phyloP scores from a whole-genome alignment of 2,888 invertebrate genomes.

The Parnassius glacialis region DNA sequence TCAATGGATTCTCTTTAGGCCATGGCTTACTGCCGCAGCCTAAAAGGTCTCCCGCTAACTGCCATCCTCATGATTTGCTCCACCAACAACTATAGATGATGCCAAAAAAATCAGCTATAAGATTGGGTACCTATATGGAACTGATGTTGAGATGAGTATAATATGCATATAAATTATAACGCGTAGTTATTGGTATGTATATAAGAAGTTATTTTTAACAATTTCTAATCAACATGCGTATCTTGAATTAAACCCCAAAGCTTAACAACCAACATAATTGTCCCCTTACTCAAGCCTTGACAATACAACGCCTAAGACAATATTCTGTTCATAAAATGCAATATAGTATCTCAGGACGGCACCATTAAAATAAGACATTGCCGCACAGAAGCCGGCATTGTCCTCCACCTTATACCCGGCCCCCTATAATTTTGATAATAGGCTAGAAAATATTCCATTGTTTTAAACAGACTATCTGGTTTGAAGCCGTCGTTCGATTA shows the following conservation, averaged over 20 bases:
- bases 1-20: no score
- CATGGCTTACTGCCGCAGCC: no score
- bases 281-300: slow-evolving; percentile 40
- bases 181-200: not conserved
- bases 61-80: no score
- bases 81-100: no score
- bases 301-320: slow-evolving; percentile 52
- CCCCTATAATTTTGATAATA: slow-evolving; percentile 78
- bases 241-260: slow-evolving; percentile 30
- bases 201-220: not conserved
- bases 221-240: not conserved
- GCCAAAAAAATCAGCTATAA: no score
- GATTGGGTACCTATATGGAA: no score
- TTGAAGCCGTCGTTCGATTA: slow-evolving; percentile 68
- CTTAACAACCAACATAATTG: slow-evolving; percentile 38
- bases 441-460: slow-evolving; percentile 78
- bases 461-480: slow-evolving; percentile 63
- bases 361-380: slow-evolving; percentile 71
- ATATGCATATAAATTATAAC: no score
- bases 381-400: slow-evolving; percentile 49
- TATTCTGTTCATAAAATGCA: slow-evolving; percentile 61
- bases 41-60: no score
- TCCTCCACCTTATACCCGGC: slow-evolving; percentile 52
- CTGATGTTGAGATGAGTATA: no score
- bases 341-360: slow-evolving; percentile 57